Evolutionary conservation across 1,140 invertebrate genomes (phyloP), one percentile per base, ranked within the genome.

Genomic region (Agraylea sexmaculata): DNA sequence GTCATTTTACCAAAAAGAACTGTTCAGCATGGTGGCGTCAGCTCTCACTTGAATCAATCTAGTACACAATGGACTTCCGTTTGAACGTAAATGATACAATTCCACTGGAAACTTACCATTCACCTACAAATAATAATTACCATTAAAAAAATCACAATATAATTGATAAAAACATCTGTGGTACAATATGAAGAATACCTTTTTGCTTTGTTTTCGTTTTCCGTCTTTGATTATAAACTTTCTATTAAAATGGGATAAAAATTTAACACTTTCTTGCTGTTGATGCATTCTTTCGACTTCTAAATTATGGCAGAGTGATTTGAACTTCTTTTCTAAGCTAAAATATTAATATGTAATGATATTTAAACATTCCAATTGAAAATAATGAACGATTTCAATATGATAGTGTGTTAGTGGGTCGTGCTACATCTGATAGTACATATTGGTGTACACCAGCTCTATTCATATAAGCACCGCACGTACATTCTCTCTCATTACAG

Each of bases 221-320:
- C 93, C 95, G 45, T 80, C 76, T 50, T 86, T 83, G 32, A 99
- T 96, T 11, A 99, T 78, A 62, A 99, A 96, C 57, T 92, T 85
- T 38, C 83, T 70, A 55, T 95, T 89, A 63, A 99, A 99, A 63
- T 99, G 94, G 0, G 94, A 87, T 70, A 99, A 80, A 58, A 99
- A 99, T 65, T 98, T 98, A 16, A 96, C 74, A 66, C 94, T 97
- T 66, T 99, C 96, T 66, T 99, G 94, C 60, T 99, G 95, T 53
- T 93, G 92, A 62, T 95, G 89, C n/a, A 90, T 95, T 32, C 93
- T 67, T 1, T 98, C 84, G 2, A 99, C 93, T 69, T 99, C 93
- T 41, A 99, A 68, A 53, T 96, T 90, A 53, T 92, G 86, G 22
- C 89, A 98, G 42, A 96, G 70, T 13, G 81, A 75, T 64, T 98